Evolutionary conservation across 2,113 vertebrate species (phyloP).

Genomic region (Electrona antarctica): DNA sequence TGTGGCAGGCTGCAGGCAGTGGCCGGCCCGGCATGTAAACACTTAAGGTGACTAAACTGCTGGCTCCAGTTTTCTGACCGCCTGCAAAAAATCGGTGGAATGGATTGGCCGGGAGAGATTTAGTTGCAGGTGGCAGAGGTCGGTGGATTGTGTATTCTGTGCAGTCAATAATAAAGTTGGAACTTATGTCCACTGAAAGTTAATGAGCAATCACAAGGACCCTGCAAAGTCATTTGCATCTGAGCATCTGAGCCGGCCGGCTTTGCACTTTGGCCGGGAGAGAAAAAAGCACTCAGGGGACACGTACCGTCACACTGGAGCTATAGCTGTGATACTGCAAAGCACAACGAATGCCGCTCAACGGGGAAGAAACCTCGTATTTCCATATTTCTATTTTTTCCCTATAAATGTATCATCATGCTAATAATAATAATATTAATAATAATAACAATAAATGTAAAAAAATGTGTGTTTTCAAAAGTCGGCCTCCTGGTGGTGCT

Average conservation of each 20-base stretch:
- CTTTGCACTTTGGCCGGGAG: slow-evolving; percentile 80
- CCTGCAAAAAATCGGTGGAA: slow-evolving; percentile 88
- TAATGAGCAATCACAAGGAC: slow-evolving; percentile 98
- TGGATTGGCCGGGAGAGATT: slow-evolving; percentile 95
- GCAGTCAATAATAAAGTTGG: slow-evolving; percentile 99
- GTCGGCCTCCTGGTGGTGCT: too few relatives aligned
- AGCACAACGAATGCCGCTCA: not conserved
- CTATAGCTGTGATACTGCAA: slow-evolving; percentile 44
- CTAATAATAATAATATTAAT: too few relatives aligned
- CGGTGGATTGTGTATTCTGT: slow-evolving; percentile 99
- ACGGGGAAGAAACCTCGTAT: too few relatives aligned
- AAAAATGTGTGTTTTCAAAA: too few relatives aligned
- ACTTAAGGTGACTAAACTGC: slow-evolving; percentile 80
- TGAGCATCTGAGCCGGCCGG: slow-evolving; percentile 73
- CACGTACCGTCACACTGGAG: too few relatives aligned
- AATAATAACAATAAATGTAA: too few relatives aligned
- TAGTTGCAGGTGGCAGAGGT: slow-evolving; percentile 98
- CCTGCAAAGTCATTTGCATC: slow-evolving; percentile 97
- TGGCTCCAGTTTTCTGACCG: slow-evolving; percentile 82
- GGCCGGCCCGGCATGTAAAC: slow-evolving; percentile 36
- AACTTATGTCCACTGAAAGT: slow-evolving; percentile 95
- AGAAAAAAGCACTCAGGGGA: slow-evolving; percentile 71
- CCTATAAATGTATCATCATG: too few relatives aligned
- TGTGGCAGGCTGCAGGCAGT: not conserved
- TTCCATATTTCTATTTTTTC: too few relatives aligned